Evolutionary conservation across 2,113 vertebrate genomes (phyloP).

Genomic region (Micronycteris hirsuta): DNA sequence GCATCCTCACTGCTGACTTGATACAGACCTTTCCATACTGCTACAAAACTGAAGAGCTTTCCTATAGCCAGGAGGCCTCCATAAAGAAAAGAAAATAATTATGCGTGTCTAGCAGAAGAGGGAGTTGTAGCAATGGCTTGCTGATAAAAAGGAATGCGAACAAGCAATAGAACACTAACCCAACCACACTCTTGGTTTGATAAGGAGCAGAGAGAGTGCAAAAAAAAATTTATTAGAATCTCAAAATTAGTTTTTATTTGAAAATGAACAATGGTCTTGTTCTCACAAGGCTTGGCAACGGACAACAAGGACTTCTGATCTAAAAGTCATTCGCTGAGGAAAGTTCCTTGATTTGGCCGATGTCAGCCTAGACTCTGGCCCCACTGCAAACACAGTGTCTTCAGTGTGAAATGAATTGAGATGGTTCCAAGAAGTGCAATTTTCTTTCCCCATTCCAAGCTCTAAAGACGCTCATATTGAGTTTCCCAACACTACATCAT

Average conservation of each 20-base stretch:
- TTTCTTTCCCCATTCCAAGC: background rate
- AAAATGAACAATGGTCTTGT: background rate
- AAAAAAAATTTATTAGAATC: background rate
- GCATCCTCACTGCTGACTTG: background rate
- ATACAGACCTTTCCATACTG: background rate
- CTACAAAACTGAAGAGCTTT: conserved; percentile 28
- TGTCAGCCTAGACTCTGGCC: background rate
- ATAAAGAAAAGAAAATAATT: conserved; percentile 65
- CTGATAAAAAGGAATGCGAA: conserved; percentile 37
- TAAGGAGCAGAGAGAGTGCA: background rate
- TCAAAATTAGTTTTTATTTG: background rate
- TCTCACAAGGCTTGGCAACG: background rate
- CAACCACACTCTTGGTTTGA: background rate
- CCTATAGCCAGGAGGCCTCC: background rate
- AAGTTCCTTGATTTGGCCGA: background rate
- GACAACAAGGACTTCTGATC: background rate
- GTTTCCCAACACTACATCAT: background rate
- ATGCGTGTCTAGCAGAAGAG: conserved; percentile 73
- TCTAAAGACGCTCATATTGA: background rate
- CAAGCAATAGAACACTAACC: background rate
- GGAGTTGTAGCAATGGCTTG: conserved; percentile 77
- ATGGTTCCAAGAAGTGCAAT: background rate
- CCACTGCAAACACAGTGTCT: background rate
- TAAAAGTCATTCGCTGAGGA: fast-evolving
- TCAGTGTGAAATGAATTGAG: background rate